phyloP scores from a whole-genome alignment of 2,113 vertebrate genomes.

The Austrofundulus limnaeus region DNA sequence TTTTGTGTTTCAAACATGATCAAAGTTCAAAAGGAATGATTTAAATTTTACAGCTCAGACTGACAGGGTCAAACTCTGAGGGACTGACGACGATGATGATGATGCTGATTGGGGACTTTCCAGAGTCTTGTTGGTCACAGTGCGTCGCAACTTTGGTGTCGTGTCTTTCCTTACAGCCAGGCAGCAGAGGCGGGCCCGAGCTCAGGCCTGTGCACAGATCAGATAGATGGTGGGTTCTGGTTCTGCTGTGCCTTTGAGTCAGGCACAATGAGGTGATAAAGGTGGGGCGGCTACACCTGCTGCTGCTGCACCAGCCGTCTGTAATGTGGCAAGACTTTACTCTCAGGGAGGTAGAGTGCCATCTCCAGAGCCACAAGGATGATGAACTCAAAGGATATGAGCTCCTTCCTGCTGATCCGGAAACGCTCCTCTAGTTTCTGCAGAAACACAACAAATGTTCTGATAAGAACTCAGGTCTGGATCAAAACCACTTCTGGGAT shows the following conservation, averaged over 20 bases:
- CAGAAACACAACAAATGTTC: not conserved
- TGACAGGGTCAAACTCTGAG: too few species aligned
- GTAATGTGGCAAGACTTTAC: constrained; percentile 95
- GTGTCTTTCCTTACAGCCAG: not conserved
- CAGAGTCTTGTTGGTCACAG: constrained; percentile 1
- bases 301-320: constrained; percentile 88
- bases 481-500: too few species aligned
- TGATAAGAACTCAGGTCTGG: too few species aligned
- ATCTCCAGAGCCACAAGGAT: constrained; percentile 97
- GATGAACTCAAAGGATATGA: constrained; percentile 94
- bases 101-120: not conserved
- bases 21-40: too few species aligned
- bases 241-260: constrained; percentile 2
- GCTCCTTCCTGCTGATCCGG: constrained; percentile 89
- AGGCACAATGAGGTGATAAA: too few species aligned
- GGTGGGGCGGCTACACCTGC: constrained; percentile 34
- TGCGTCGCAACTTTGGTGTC: not conserved
- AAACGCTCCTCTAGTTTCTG: constrained; percentile 97
- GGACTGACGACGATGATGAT: not conserved
- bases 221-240: not conserved
- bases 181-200: constrained; percentile 5
- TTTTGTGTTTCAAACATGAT: too few species aligned
- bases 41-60: too few species aligned
- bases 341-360: constrained; percentile 93
- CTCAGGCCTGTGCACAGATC: not conserved